These are phyloP conservation scores for Parthenolecanium corni DNA, from an alignment of 2,888 invertebrate genomes.

Conservation along the genomic window DNA sequence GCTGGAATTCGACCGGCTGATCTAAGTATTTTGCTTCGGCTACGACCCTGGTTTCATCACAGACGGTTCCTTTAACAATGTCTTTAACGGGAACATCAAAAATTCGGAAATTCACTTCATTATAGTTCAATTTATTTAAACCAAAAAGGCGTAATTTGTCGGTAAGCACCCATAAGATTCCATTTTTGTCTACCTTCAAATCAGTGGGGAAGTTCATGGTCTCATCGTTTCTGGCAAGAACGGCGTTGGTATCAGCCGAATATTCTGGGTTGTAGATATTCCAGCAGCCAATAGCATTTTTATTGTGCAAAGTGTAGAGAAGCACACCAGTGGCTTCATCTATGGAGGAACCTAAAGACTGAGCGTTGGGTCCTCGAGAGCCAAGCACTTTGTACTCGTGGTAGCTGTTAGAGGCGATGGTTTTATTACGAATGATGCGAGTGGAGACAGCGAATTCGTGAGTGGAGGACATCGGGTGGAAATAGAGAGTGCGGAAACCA, in stretches of 20 bases:
- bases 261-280: slow-evolving; percentile 56
- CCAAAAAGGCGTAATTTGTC: slow-evolving; percentile 64
- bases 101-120: slow-evolving; percentile 61
- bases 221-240: slow-evolving; percentile 50
- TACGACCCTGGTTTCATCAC: too few species aligned
- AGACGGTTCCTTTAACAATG: slow-evolving; percentile 54
- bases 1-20: too few species aligned
- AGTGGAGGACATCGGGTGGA: slow-evolving; percentile 71
- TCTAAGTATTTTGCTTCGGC: too few species aligned
- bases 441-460: slow-evolving; percentile 68
- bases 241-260: slow-evolving; percentile 48
- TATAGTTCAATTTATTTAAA: slow-evolving; percentile 49
- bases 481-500: slow-evolving; percentile 50
- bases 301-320: slow-evolving; percentile 66
- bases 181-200: slow-evolving; percentile 59
- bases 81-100: slow-evolving; percentile 53
- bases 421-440: slow-evolving; percentile 57
- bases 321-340: slow-evolving; percentile 56
- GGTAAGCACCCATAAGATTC: slow-evolving; percentile 62
- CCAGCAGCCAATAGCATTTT: slow-evolving; percentile 70
- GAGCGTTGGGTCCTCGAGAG: slow-evolving; percentile 56
- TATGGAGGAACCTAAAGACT: slow-evolving; percentile 60
- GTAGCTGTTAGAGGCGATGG: slow-evolving; percentile 55
- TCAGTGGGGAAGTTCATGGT: slow-evolving; percentile 71
- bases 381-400: slow-evolving; percentile 63